phyloP scores from a whole-genome alignment of 2,113 vertebrate species.

The Empidonax alnorum region DNA sequence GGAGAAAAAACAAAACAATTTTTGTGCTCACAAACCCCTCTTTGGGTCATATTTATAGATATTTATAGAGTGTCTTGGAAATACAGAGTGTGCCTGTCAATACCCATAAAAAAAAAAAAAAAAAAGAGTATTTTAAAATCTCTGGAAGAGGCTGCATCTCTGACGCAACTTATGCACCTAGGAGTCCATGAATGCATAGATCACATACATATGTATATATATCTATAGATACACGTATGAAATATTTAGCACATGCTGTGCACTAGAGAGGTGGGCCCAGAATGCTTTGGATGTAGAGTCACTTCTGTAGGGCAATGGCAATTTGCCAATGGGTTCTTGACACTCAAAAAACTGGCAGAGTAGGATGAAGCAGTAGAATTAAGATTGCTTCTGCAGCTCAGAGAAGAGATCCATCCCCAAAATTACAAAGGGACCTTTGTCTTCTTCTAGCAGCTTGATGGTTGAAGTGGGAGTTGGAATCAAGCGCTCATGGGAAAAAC shows the following conservation, averaged over 20 bases:
- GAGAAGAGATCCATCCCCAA: not conserved
- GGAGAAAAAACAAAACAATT: not conserved
- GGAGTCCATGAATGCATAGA: not conserved
- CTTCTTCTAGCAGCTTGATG: not conserved
- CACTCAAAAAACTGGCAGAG: not conserved
- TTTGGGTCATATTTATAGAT: not conserved
- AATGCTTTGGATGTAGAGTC: rapidly evolving
- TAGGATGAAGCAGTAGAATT: not conserved
- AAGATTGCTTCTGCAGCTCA: not conserved
- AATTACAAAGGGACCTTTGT: not conserved
- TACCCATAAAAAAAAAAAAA: not conserved
- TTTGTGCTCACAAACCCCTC: not conserved
- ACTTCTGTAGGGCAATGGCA: not conserved
- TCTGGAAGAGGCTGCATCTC: not conserved
- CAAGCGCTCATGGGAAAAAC: not conserved
- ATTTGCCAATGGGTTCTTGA: not conserved
- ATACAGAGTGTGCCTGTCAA: not conserved
- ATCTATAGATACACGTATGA: rapidly evolving
- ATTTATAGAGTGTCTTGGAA: not conserved
- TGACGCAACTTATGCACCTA: not conserved
- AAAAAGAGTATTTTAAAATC: not conserved
- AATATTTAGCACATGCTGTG: not conserved
- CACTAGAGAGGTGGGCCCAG: not conserved
- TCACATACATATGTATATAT: rapidly evolving
- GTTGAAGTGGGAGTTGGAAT: not conserved